Conservation (phyloP, 1,140 invertebrate species). For the Littorina saxatilis region DNA sequence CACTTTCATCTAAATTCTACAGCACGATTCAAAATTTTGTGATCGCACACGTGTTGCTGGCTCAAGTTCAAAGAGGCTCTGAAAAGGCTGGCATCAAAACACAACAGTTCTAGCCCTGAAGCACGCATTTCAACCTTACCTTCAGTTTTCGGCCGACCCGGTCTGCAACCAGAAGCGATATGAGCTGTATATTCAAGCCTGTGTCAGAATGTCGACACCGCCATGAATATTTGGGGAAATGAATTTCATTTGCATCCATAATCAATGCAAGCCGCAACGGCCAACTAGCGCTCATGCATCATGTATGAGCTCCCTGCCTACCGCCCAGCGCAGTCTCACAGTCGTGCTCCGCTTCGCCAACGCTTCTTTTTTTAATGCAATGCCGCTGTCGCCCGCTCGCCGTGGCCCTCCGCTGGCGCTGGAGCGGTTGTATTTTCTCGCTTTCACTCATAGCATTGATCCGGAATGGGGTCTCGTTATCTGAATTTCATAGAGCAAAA, state of each 20-base stretch:
- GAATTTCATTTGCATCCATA: conserved; percentile 42
- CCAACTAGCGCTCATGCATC: conserved; percentile 31
- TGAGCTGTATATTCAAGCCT: neutral
- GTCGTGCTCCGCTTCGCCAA: too few relatives aligned
- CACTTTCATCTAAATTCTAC: too few relatives aligned
- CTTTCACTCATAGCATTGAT: neutral
- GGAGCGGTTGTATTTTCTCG: neutral
- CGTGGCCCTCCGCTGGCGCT: neutral
- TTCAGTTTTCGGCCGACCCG: neutral
- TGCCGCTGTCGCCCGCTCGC: too few relatives aligned
- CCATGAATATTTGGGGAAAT: conserved; percentile 39
- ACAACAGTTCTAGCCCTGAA: neutral
- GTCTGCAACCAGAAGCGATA: neutral
- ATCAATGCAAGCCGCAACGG: conserved; percentile 28
- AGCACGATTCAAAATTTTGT: too few relatives aligned
- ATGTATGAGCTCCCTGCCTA: conserved; percentile 25
- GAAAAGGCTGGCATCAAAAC: neutral
- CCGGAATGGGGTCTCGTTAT: neutral
- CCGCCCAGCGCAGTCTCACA: neutral
- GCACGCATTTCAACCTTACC: neutral
- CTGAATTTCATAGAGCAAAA: neutral
- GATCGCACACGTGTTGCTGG: neutral
- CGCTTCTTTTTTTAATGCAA: too few relatives aligned
- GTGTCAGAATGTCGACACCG: conserved; percentile 27
- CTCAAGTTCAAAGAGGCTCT: too few relatives aligned